Conservation (phyloP, 2,113 vertebrate genomes). For the Nothobranchius furzeri region DNA sequence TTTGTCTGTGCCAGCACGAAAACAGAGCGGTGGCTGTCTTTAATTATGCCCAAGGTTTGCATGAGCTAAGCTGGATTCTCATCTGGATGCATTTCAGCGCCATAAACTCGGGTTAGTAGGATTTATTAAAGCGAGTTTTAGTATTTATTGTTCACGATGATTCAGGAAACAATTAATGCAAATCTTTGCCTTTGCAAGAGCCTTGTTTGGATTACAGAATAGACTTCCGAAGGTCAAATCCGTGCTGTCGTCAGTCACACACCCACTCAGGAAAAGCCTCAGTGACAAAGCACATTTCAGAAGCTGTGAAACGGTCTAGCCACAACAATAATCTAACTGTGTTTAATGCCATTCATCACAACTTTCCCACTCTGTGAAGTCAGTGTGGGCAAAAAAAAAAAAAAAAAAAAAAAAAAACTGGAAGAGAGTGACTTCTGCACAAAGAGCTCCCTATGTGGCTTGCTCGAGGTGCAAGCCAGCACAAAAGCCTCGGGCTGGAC, state of each 20-base stretch:
- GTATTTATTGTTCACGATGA: too few species aligned
- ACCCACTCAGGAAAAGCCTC: conserved; percentile 58
- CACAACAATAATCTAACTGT: conserved; percentile 77
- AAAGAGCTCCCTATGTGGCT: conserved; percentile 61
- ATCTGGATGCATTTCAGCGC: conserved; percentile 14
- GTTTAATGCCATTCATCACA: conserved; percentile 50
- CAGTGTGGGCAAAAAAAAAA: conserved; percentile 51
- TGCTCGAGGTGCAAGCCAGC: conserved; percentile 30
- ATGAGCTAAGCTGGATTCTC: conserved; percentile 14
- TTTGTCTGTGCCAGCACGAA: conserved; percentile 10
- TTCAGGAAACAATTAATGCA: too few species aligned
- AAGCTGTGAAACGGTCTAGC: conserved; percentile 35
- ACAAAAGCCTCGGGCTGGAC: conserved; percentile 48
- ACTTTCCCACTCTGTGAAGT: conserved; percentile 61
- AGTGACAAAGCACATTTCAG: conserved; percentile 70
- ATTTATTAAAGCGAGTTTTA: too few species aligned
- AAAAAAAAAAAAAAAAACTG: conserved; percentile 10
- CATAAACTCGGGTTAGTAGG: not conserved
- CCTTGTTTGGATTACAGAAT: conserved; percentile 29
- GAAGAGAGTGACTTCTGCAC: conserved; percentile 50
- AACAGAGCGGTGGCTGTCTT: conserved; percentile 7
- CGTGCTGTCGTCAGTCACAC: conserved; percentile 56
- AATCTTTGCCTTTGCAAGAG: not conserved
- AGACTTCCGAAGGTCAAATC: conserved; percentile 68
- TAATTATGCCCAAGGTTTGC: conserved; percentile 1